phyloP scores from a whole-genome alignment of 2,888 invertebrate species.

The Phanerotoma sp. region DNA sequence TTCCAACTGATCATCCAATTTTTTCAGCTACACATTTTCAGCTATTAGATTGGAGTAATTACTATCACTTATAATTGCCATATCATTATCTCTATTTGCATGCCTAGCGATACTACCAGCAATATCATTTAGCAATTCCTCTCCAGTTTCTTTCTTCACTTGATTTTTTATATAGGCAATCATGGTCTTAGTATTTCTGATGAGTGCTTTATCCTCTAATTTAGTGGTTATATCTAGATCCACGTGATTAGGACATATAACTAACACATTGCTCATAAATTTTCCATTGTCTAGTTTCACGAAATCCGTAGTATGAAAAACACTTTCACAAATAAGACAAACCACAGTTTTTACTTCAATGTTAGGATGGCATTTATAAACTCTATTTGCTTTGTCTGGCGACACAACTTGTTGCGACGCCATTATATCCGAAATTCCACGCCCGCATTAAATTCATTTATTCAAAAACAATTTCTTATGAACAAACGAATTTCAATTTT shows the following conservation, averaged over 20 bases:
- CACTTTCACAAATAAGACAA: not conserved
- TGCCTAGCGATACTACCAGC: not conserved
- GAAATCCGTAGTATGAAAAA: not conserved
- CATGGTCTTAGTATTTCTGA: not conserved
- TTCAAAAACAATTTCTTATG: too few species aligned
- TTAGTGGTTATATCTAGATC: not conserved
- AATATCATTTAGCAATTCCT: not conserved
- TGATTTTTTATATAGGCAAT: not conserved
- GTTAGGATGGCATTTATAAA: not conserved
- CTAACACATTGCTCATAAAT: not conserved
- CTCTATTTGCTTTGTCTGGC: too few species aligned
- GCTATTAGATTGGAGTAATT: too few species aligned
- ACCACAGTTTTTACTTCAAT: not conserved
- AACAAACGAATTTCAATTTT: too few species aligned
- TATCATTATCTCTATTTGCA: not conserved
- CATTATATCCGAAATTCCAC: too few species aligned
- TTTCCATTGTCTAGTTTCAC: not conserved
- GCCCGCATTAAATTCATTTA: too few species aligned
- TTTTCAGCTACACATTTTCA: too few species aligned
- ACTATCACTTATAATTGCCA: too few species aligned
- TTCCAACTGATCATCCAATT: too few species aligned
- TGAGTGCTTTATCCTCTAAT: not conserved
- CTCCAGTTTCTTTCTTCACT: not conserved
- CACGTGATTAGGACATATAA: not conserved
- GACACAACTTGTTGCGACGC: too few species aligned